phyloP scores from a whole-genome alignment of 2,888 invertebrate genomes.

The Sarcophaga carnaria region DNA sequence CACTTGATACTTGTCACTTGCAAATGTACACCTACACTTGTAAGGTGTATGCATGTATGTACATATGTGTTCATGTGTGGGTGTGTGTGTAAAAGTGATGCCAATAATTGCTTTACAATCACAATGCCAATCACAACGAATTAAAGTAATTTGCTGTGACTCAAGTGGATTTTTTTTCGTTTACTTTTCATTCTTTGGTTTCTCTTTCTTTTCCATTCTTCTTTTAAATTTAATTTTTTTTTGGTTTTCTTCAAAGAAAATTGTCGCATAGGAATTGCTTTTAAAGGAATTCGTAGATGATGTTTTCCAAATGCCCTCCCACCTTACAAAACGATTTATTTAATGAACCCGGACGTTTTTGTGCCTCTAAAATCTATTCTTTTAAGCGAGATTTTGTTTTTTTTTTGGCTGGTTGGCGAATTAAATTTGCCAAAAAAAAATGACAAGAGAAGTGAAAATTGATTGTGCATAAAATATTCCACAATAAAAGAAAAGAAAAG shows the following conservation, averaged over 20 bases:
- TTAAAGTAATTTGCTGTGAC: constrained; percentile 68
- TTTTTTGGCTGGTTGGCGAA: constrained; percentile 31
- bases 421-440: constrained; percentile 50
- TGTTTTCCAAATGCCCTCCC: no score
- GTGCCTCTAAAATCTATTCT: background rate
- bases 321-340: background rate
- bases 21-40: constrained; percentile 53
- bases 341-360: background rate
- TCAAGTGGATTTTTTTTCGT: constrained; percentile 60
- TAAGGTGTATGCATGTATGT: no score
- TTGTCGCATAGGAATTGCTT: background rate
- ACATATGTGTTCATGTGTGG: no score
- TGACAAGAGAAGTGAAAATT: background rate
- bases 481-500: background rate
- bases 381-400: constrained; percentile 19
- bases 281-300: background rate
- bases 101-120: constrained; percentile 66
- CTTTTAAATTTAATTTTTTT: constrained; percentile 2
- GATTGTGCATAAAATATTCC: background rate
- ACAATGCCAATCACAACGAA: constrained; percentile 38
- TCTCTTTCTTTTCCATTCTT: background rate
- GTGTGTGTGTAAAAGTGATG: background rate
- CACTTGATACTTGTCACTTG: constrained; percentile 74
- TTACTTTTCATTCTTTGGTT: constrained; percentile 24
- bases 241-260: background rate